Conservation (phyloP, 2,113 vertebrate species). For the Dasypus novemcinctus region DNA sequence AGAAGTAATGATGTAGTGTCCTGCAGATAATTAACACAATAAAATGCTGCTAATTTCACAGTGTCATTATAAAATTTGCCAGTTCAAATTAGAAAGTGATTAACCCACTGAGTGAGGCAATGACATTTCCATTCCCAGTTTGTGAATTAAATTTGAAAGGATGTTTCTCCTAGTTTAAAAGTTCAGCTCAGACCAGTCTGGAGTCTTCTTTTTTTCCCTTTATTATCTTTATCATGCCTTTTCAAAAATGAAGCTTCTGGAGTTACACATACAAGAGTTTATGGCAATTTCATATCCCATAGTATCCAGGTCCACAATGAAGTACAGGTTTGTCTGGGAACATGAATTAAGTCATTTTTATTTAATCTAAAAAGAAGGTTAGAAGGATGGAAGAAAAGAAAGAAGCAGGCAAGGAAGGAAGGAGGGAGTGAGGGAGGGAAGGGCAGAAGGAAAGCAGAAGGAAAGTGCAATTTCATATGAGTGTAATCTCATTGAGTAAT, state of each 20-base stretch:
- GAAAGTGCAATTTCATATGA: slow-evolving; percentile 67
- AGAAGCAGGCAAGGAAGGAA: neutral
- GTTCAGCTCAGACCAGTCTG: slow-evolving; percentile 67
- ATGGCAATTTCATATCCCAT: slow-evolving; percentile 39
- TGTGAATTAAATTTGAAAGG: slow-evolving; percentile 89
- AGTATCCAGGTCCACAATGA: slow-evolving; percentile 27
- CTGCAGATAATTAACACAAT: slow-evolving; percentile 90
- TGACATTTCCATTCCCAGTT: slow-evolving; percentile 88
- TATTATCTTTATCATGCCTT: neutral
- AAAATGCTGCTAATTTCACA: slow-evolving; percentile 94
- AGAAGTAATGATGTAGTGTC: slow-evolving; percentile 89
- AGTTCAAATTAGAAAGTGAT: slow-evolving; percentile 89
- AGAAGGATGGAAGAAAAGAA: neutral
- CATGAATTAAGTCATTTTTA: slow-evolving; percentile 57
- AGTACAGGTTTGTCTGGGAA: slow-evolving; percentile 15
- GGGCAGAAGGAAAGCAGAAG: neutral
- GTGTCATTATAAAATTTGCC: slow-evolving; percentile 90
- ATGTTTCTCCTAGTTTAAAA: slow-evolving; percentile 79
- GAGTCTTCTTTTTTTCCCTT: slow-evolving; percentile 18
- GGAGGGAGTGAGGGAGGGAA: neutral
- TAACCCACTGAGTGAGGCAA: slow-evolving; percentile 87
- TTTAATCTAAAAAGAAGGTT: neutral
- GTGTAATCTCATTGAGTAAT: slow-evolving; percentile 74
- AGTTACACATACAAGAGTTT: slow-evolving; percentile 45
- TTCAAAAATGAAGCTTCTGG: slow-evolving; percentile 7